phyloP scores from a whole-genome alignment of 2,888 invertebrate species.

The Oxyteleia sp. region DNA sequence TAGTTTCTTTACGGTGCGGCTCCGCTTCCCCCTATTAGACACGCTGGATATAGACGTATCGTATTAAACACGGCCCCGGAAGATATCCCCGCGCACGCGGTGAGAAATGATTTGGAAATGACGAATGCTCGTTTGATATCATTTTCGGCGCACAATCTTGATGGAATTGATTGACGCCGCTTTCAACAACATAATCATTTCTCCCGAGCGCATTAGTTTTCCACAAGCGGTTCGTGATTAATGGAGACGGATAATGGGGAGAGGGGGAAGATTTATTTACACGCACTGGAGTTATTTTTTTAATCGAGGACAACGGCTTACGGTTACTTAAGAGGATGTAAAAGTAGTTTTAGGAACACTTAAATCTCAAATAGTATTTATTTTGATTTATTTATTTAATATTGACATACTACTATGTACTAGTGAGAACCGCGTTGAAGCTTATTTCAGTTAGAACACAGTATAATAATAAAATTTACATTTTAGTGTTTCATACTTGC shows the following conservation, averaged over 20 bases:
- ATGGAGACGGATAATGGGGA: neutral
- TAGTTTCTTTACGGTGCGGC: slow-evolving; percentile 22
- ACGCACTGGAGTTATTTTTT: neutral
- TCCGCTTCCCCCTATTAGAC: slow-evolving; percentile 23
- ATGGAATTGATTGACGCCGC: slow-evolving; percentile 39
- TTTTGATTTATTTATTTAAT: too few relatives aligned
- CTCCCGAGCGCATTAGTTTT: slow-evolving; percentile 7
- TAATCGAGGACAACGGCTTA: neutral
- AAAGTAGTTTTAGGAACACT: too few relatives aligned
- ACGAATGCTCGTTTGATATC: slow-evolving; percentile 37
- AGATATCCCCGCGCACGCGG: slow-evolving; percentile 13
- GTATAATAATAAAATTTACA: too few relatives aligned
- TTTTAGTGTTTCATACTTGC: too few relatives aligned
- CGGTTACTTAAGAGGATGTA: too few relatives aligned
- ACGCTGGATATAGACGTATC: slow-evolving; percentile 55
- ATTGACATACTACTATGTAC: too few relatives aligned
- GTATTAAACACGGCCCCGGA: slow-evolving; percentile 27
- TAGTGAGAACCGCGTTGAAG: too few relatives aligned
- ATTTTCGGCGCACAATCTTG: slow-evolving; percentile 18
- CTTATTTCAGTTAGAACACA: too few relatives aligned
- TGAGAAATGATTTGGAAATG: slow-evolving; percentile 58
- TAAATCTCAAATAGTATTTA: too few relatives aligned
- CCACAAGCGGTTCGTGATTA: slow-evolving; percentile 12
- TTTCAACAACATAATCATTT: slow-evolving; percentile 49
- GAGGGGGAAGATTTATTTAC: slow-evolving; percentile 6